phyloP scores from a whole-genome alignment of 2,113 vertebrate genomes.

The Dolichallabes microphthalmus region DNA sequence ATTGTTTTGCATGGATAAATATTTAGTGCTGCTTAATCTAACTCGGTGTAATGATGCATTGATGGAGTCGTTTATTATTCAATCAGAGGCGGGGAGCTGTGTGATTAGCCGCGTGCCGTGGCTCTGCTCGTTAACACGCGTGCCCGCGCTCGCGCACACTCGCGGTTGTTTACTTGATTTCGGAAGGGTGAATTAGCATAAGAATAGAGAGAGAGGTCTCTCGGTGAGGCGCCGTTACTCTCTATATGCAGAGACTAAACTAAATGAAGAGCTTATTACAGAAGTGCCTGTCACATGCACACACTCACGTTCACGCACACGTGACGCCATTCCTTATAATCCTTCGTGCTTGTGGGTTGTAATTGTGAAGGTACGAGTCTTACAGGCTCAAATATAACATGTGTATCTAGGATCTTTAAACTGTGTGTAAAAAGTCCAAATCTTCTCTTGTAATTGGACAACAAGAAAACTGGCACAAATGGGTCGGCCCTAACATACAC shows the following conservation, averaged over 20 bases:
- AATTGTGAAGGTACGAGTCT: neutral
- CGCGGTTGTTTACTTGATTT: slow-evolving; percentile 56
- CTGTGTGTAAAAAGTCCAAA: neutral
- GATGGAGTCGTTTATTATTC: slow-evolving; percentile 80
- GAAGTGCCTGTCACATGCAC: slow-evolving; percentile 9
- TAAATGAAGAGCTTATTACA: slow-evolving; percentile 56
- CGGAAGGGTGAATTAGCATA: slow-evolving; percentile 64
- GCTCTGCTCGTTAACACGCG: slow-evolving; percentile 55
- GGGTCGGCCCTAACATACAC: neutral
- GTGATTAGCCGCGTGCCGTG: slow-evolving; percentile 71
- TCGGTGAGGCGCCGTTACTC: slow-evolving; percentile 29
- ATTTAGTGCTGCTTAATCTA: slow-evolving; percentile 77
- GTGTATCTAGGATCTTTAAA: neutral
- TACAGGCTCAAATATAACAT: too few relatives aligned
- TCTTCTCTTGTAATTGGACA: too few relatives aligned
- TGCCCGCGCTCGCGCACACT: neutral
- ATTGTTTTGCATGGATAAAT: slow-evolving; percentile 82
- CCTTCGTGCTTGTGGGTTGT: neutral
- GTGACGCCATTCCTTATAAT: neutral
- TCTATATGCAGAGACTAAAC: slow-evolving; percentile 46
- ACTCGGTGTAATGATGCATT: slow-evolving; percentile 76
- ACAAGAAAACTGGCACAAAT: neutral
- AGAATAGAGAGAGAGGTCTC: slow-evolving; percentile 62
- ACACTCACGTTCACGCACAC: neutral
- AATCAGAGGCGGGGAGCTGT: slow-evolving; percentile 67